Percentiles rank a stretch among this genome's conserved stretches.
phyloP scores from a whole-genome alignment of 2,113 vertebrate genomes.

The Panthera uncia region DNA sequence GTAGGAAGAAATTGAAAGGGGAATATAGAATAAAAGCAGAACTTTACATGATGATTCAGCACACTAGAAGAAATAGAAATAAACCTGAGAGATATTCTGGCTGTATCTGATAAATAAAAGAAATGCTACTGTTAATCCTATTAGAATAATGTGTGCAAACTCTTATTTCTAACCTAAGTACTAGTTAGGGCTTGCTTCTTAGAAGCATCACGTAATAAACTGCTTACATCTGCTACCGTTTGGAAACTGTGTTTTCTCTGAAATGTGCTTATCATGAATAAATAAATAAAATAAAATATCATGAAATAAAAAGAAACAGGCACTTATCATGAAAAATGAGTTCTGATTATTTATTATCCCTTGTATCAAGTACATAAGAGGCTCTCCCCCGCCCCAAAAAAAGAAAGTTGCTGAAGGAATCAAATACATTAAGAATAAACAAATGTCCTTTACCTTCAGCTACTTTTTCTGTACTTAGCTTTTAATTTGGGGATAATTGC shows the following conservation, averaged over 20 bases:
- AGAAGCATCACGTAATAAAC: not conserved
- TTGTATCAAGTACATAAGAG: not conserved
- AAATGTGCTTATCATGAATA: not conserved
- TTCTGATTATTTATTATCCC: conserved; percentile 6
- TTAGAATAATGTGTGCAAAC: not conserved
- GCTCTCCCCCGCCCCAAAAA: not conserved
- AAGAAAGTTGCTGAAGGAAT: not conserved
- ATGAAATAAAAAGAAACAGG: not conserved
- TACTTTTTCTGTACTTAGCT: conserved; percentile 3
- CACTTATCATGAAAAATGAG: conserved; percentile 15
- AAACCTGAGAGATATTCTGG: not conserved
- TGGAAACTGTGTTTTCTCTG: conserved; percentile 10
- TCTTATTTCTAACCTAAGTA: not conserved
- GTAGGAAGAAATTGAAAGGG: not conserved
- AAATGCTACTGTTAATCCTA: not conserved
- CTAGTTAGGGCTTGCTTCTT: not conserved
- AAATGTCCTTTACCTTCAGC: not conserved
- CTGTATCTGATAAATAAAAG: not conserved
- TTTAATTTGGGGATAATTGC: conserved; percentile 36
- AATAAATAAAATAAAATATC: not conserved
- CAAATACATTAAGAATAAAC: not conserved
- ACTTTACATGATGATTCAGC: not conserved
- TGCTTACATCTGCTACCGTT: not conserved
- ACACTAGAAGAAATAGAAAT: not conserved
- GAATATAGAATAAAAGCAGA: conserved; percentile 18